phyloP scores from a whole-genome alignment of 1,140 invertebrate species.

The Tetramorium simillimum region DNA sequence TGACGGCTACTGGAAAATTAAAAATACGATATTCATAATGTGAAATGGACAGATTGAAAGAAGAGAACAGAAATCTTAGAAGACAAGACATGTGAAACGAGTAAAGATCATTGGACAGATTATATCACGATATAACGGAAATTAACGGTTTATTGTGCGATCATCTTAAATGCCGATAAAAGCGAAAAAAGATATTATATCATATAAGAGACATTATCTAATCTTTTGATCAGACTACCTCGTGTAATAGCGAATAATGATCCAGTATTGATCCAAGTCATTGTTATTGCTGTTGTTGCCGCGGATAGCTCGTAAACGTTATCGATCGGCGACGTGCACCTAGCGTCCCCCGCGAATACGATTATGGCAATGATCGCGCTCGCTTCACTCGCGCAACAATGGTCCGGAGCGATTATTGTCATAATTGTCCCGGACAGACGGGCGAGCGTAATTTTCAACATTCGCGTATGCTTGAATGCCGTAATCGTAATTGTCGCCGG shows the following conservation, averaged over 20 bases:
- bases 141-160: neutral
- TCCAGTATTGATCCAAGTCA: constrained; percentile 44
- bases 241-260: neutral
- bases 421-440: neutral
- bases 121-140: neutral
- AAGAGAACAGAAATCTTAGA: neutral
- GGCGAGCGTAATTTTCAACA: constrained; percentile 23
- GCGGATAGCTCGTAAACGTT: neutral
- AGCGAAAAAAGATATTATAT: neutral
- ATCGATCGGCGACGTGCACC: neutral
- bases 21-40: neutral
- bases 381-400: neutral
- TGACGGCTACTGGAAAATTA: neutral
- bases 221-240: neutral
- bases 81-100: neutral
- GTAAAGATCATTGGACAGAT: neutral
- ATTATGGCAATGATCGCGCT: neutral
- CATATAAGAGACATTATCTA: neutral
- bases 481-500: constrained; percentile 53
- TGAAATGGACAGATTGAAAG: neutral
- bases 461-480: neutral
- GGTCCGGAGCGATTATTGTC: neutral
- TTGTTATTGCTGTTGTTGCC: neutral
- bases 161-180: neutral
- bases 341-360: neutral